Conservation (phyloP, 2,888 invertebrate species). For the Tholera decimalis region DNA sequence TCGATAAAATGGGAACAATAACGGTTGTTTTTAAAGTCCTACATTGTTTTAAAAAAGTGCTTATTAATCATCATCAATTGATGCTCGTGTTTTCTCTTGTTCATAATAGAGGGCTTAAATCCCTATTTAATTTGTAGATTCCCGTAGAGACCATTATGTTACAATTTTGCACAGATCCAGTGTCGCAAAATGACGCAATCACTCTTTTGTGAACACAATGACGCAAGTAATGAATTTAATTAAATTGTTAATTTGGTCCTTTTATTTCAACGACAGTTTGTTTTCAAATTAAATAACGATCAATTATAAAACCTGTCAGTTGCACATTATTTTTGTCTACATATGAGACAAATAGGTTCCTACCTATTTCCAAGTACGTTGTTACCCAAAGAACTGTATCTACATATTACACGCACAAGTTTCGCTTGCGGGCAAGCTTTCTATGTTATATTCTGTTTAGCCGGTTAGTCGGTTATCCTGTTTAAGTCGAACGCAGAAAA, state of each 20-base stretch:
- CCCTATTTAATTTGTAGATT: constrained; percentile 73
- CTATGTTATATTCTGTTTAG: constrained; percentile 26
- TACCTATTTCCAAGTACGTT: neutral
- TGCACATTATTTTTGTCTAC: constrained; percentile 5
- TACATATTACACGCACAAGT: neutral
- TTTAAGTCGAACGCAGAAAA: constrained; percentile 23
- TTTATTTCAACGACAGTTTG: constrained; percentile 58
- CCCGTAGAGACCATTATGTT: constrained; percentile 72
- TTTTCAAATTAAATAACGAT: constrained; percentile 24
- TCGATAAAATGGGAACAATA: constrained; percentile 26
- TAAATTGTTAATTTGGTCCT: constrained; percentile 68
- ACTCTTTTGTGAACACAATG: constrained; percentile 73
- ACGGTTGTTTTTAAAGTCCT: constrained; percentile 48
- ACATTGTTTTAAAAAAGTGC: constrained; percentile 58
- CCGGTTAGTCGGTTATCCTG: constrained; percentile 12
- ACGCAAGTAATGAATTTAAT: constrained; percentile 71
- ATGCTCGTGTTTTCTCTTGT: constrained; percentile 69
- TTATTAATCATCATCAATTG: constrained; percentile 72
- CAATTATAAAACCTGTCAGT: neutral
- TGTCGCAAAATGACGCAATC: constrained; percentile 75
- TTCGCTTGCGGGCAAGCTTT: neutral
- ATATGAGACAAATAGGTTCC: neutral
- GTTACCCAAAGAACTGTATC: neutral
- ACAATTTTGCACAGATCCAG: constrained; percentile 71
- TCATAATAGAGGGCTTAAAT: constrained; percentile 68